A percentile compares a stretch with the other conserved stretches of the same genome.
These are phyloP conservation scores for honey bee (Apis mellifera) DNA, from an alignment of 1,140 invertebrate species.

Conservation along the genomic window Amel_HAv3.1 CM009935.2:8862001-8862500, in stretches of 20 bases:
- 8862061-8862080: neutral
- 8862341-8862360: neutral
- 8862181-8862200: neutral
- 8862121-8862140: slow-evolving; percentile 35
- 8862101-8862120: slow-evolving; percentile 38
- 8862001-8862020: slow-evolving; percentile 31
- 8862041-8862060: neutral
- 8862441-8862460: neutral
- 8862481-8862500: slow-evolving; percentile 17
- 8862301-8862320: no score
- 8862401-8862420: neutral
- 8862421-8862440: neutral
- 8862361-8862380: neutral
- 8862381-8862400: neutral
- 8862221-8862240: no score
- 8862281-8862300: no score
- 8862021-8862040: slow-evolving; percentile 28
- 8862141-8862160: slow-evolving; percentile 40
- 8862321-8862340: no score
- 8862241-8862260: no score
- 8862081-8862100: slow-evolving; percentile 36
- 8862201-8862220: no score
- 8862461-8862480: slow-evolving; percentile 1
- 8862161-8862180: neutral
- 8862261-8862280: no score